Evolutionary conservation across 2,888 invertebrate species (phyloP), one percentile per base, ranked within the genome.

Genomic region (Dryadula phaetusa): DNA sequence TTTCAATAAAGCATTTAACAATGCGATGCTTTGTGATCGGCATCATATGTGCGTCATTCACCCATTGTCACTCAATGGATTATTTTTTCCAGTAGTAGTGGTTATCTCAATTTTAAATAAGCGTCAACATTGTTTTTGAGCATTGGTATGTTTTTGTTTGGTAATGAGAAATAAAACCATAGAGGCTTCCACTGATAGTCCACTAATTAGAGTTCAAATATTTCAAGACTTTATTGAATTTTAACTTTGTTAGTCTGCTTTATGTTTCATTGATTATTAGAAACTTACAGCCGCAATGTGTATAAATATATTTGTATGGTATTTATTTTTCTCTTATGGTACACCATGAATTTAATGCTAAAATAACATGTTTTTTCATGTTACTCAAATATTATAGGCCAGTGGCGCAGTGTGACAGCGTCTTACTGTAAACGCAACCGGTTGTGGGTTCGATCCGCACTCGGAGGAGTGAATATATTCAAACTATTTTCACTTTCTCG

Each of bases 51-150:
- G 63, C 64, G 42, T 62, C 72, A 70, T 72, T 72, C 70, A 66
- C 42, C 67, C 72, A 71, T 72, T 74, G 74, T 74, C 70, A 72
- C 72, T 72, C 61, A 70, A 72, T 71, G 74, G 63, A 61, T 25
- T 60, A 49, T 66, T 72, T 75, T 71, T 72, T 67, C 68, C 63
- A 44, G 46, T 62, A 58, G 54, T 69, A 69, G 67, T 67, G 44
- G 62, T 66, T 60, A 71, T 75, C 73, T 70, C 64, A 75, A 75
- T 76, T 77, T 74, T 66, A 74, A 75, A 77, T 75, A 73, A 75
- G 73, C 66, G 66, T 69, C 70, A 72, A 70, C 69, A 71, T 74
- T 68, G 73, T 72, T 73, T 71, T 66, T 62, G 62, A 71, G 67
- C 70, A 62, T 71, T 67, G 74, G 72, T 69, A 75, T 74, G 73